A percentile compares a stretch with the other conserved stretches of the same genome.
Evolutionary conservation across 2,888 invertebrate species (phyloP).

Genomic region (Sminthurides aquaticus): DNA sequence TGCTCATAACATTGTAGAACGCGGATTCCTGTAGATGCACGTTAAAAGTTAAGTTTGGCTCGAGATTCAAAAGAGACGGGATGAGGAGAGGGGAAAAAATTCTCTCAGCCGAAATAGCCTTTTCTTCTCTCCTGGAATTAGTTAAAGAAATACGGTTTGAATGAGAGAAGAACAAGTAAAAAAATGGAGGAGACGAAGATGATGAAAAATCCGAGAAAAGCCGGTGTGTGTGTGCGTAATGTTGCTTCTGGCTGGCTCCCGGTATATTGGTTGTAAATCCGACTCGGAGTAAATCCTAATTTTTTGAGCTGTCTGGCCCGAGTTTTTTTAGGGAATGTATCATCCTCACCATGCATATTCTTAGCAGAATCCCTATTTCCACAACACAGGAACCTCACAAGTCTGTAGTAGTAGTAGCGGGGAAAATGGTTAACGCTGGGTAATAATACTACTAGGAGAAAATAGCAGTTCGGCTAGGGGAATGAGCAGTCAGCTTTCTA

Average conservation of each 20-base stretch:
- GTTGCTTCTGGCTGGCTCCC: background rate
- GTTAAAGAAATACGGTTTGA: background rate
- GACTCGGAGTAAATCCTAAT: background rate
- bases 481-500: background rate
- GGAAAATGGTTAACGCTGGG: too few relatives aligned
- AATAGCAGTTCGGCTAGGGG: too few relatives aligned
- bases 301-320: background rate
- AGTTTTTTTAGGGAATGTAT: background rate
- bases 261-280: background rate
- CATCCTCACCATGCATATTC: background rate
- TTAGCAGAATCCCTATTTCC: background rate
- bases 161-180: background rate
- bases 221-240: background rate
- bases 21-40: too few relatives aligned
- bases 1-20: too few relatives aligned
- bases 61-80: too few relatives aligned
- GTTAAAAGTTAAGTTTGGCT: too few relatives aligned
- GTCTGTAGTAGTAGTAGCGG: too few relatives aligned
- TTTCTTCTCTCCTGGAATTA: too few relatives aligned
- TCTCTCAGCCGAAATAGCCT: too few relatives aligned
- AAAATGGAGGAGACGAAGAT: too few relatives aligned
- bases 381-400: too few relatives aligned
- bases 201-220: background rate
- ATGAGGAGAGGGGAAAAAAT: too few relatives aligned
- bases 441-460: background rate